phyloP scores from a whole-genome alignment of 2,113 vertebrate species.

The Melanotaenia duboulayi region DNA sequence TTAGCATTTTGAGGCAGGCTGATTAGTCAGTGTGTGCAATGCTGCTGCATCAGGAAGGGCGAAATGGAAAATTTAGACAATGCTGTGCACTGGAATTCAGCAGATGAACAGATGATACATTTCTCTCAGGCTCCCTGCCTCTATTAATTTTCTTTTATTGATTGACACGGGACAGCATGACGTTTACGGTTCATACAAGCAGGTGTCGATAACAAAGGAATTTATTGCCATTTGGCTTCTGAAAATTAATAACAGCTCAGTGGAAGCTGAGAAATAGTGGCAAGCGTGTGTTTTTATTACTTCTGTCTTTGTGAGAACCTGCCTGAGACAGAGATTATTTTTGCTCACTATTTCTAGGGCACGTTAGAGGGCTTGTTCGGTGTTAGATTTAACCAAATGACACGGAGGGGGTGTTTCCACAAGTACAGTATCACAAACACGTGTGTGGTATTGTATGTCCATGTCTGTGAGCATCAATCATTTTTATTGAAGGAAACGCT shows the following conservation, averaged over 20 bases:
- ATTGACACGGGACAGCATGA: conserved; percentile 57
- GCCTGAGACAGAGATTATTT: conserved; percentile 9
- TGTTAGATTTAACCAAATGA: not conserved
- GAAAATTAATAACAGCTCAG: conserved; percentile 30
- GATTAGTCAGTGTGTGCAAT: conserved; percentile 39
- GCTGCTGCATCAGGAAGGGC: conserved; percentile 14
- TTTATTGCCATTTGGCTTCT: conserved; percentile 38
- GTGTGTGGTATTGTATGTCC: not conserved
- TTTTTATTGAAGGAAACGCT: conserved; percentile 7
- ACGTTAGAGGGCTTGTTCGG: conserved; percentile 1
- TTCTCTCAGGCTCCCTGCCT: conserved; percentile 49
- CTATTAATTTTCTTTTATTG: conserved; percentile 67
- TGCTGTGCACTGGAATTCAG: conserved; percentile 34
- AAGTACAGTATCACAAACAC: not conserved
- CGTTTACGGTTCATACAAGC: conserved; percentile 34
- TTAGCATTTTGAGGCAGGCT: conserved; percentile 37
- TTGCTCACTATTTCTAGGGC: not conserved
- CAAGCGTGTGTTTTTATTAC: conserved; percentile 12
- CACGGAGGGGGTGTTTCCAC: not conserved
- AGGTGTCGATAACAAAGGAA: conserved; percentile 45
- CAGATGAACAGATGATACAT: conserved; percentile 43
- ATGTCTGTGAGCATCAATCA: conserved; percentile 14
- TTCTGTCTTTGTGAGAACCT: conserved; percentile 21
- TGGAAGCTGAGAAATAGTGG: conserved; percentile 20
- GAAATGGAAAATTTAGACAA: conserved; percentile 45